Evolutionary conservation across 2,113 vertebrate genomes (phyloP), one percentile per base, ranked within the genome.

Genomic region (Sinocyclocheilus rhinocerous): DNA sequence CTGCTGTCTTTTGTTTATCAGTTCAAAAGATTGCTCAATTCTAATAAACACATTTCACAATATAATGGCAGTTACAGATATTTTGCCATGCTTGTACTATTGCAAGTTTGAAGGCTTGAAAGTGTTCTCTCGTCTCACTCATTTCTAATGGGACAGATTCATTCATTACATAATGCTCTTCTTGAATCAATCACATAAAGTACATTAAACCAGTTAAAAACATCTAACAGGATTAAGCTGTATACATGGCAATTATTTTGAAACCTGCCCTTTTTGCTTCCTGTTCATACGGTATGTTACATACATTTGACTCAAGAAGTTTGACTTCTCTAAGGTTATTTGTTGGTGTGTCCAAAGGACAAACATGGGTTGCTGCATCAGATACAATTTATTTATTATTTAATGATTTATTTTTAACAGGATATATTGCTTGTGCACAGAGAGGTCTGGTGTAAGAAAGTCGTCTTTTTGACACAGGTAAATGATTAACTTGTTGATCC

Each of bases 401-500:
- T 29, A 29, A 29, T 29, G 29, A 29, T 29, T 29, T 29, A 36
- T 36, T 4, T 26, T n/a, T 76, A 1, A 61, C 20, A 61, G 33
- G 77, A 61, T 61, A 6, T 42, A 24, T 81, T 63, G 13, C 59
- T 2, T 69, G 13, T 45, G 24, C 24, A 70, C 45, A 33, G 4
- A 33, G 26, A 4, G 65, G 0, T 83, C 10, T n/a, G 81, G 7
- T 81, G 15, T 48, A 48, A 22, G 79, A 5, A 2, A 18, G 4
- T 48, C 4, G 2, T 24, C 1, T 42, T 24, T 61, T 83, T 42
- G 82, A 18, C 65, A 69, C 20, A 20, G 59, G 69, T 87, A 48
- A 89, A 87, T 87, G 42, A 87, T 83, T 87, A 79, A 85, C 86
- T 42, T 69, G 50, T 70, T 87, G 50, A 89, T 85, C 61, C 5